Evolutionary conservation across 2,888 invertebrate species (phyloP).

Genomic region (Diarsia mendica): DNA sequence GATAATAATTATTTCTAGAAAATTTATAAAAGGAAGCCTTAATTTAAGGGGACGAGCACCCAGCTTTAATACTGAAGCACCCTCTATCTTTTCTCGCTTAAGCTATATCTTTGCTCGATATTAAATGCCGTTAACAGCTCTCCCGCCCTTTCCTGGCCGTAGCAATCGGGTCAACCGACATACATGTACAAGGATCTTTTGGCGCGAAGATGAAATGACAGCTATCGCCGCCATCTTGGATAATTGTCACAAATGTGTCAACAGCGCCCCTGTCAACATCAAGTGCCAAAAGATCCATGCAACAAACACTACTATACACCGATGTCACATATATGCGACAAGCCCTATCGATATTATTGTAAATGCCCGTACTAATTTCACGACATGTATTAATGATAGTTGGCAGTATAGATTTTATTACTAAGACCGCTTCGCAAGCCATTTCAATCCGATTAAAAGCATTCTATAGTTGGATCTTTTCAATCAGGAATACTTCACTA

Average conservation of each 20-base stretch:
- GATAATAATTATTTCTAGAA: conserved; percentile 64
- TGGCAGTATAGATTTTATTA: conserved; percentile 39
- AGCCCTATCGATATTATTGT: conserved; percentile 44
- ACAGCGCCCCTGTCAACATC: not conserved
- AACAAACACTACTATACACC: conserved; percentile 40
- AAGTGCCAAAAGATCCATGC: not conserved
- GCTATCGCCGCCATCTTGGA: not conserved
- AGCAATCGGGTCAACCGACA: conserved; percentile 36
- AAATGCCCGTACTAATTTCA: conserved; percentile 9
- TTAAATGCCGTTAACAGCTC: conserved; percentile 62
- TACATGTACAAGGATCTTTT: conserved; percentile 2
- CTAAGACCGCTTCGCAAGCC: conserved; percentile 38
- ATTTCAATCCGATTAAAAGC: conserved; percentile 29
- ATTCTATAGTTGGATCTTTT: conserved; percentile 9
- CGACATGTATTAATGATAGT: conserved; percentile 28
- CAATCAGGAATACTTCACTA: conserved; percentile 17
- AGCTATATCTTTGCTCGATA: conserved; percentile 64
- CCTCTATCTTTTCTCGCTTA: conserved; percentile 67
- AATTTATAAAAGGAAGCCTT: conserved; percentile 79
- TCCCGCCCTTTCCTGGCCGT: conserved; percentile 12
- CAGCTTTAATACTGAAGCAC: conserved; percentile 81
- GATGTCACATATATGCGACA: conserved; percentile 48
- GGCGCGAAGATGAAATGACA: not conserved
- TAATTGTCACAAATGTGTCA: not conserved
- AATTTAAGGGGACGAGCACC: conserved; percentile 76